Evolutionary conservation across 1,140 invertebrate genomes (phyloP).

Genomic region (Charaxes varanes): DNA sequence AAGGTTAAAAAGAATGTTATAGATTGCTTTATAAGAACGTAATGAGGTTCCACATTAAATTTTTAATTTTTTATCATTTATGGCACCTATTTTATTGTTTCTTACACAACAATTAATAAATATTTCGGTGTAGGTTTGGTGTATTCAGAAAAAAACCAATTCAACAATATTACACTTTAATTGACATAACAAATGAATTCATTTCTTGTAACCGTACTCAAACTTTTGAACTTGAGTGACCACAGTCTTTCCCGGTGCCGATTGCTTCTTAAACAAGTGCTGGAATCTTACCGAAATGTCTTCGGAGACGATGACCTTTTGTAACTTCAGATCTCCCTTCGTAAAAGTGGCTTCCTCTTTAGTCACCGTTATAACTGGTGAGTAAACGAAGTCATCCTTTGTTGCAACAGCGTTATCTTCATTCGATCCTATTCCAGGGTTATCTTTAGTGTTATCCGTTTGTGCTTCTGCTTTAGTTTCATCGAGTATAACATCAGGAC

Average conservation of each 20-base stretch:
- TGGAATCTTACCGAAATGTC: slow-evolving; percentile 56
- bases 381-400: slow-evolving; percentile 24
- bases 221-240: slow-evolving; percentile 42
- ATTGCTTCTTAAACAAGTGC: slow-evolving; percentile 56
- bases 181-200: slow-evolving; percentile 5
- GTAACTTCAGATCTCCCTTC: slow-evolving; percentile 46
- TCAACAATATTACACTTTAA: slow-evolving; percentile 2
- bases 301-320: slow-evolving; percentile 48
- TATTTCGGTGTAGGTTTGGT: too few relatives aligned
- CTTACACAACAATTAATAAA: too few relatives aligned
- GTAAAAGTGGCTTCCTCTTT: slow-evolving; percentile 43
- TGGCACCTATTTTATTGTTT: too few relatives aligned
- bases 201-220: slow-evolving; percentile 46
- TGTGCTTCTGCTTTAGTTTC: too few relatives aligned
- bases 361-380: slow-evolving; percentile 46
- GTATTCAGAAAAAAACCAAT: not conserved
- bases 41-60: too few relatives aligned
- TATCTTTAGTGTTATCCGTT: too few relatives aligned
- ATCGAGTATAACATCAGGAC: too few relatives aligned
- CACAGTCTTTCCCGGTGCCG: slow-evolving; percentile 41
- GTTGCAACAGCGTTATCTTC: slow-evolving; percentile 21
- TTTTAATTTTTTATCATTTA: too few relatives aligned
- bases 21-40: too few relatives aligned
- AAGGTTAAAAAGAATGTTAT: too few relatives aligned
- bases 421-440: too few relatives aligned